phyloP scores from a whole-genome alignment of 1,140 invertebrate genomes.

The Achroia grisella region DNA sequence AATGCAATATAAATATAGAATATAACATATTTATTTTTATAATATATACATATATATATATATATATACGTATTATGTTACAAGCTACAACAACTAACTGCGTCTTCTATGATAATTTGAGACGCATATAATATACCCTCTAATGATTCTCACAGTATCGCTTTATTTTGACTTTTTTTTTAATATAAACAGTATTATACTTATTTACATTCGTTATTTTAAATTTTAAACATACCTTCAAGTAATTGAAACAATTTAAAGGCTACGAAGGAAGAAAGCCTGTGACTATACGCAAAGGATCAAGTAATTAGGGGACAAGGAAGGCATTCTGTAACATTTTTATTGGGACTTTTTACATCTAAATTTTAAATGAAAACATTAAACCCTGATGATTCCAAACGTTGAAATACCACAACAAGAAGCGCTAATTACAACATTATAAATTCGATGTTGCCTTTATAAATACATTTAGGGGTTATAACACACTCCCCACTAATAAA shows the following conservation, averaged over 20 bases:
- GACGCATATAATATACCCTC: slow-evolving; percentile 55
- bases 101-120: slow-evolving; percentile 66
- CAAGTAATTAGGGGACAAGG: slow-evolving; percentile 31
- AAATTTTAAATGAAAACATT: slow-evolving; percentile 53
- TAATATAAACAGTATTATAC: slow-evolving; percentile 64
- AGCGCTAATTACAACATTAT: slow-evolving; percentile 59
- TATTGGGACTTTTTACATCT: slow-evolving; percentile 42
- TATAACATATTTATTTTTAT: slow-evolving; percentile 33
- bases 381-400: slow-evolving; percentile 70
- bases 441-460: slow-evolving; percentile 66
- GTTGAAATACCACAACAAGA: slow-evolving; percentile 59
- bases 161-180: slow-evolving; percentile 69
- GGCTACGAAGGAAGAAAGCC: slow-evolving; percentile 50
- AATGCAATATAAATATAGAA: slow-evolving; percentile 30
- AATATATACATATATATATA: too few relatives aligned
- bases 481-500: slow-evolving; percentile 34
- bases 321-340: slow-evolving; percentile 29
- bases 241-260: slow-evolving; percentile 31
- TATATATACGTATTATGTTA: slow-evolving; percentile 46
- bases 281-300: slow-evolving; percentile 46
- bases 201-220: slow-evolving; percentile 46
- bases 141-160: slow-evolving; percentile 71
- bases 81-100: slow-evolving; percentile 63
- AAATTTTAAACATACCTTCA: slow-evolving; percentile 39
- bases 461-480: slow-evolving; percentile 45